These are phyloP conservation scores for Ferrisia virgata DNA, from an alignment of 2,888 invertebrate genomes.

Conservation along the genomic window DNA sequence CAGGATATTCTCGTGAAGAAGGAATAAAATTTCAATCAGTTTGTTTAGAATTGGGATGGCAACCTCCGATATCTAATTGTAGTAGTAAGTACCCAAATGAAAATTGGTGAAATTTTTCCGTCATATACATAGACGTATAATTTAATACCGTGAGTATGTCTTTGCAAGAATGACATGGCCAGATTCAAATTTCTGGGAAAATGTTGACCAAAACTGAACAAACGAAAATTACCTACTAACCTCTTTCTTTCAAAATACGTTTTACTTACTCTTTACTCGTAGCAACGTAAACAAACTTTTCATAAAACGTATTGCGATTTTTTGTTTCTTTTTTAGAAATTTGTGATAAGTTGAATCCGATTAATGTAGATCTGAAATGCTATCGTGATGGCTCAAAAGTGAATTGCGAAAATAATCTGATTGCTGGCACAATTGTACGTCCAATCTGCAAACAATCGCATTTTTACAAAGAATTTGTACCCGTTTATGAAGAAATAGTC, in stretches of 20 bases:
- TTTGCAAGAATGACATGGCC: no score
- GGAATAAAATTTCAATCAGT: not conserved
- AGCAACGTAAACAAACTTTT: no score
- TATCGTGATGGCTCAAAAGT: not conserved
- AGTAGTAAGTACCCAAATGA: not conserved
- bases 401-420: not conserved
- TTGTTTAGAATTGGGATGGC: not conserved
- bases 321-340: not conserved
- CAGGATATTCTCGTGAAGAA: not conserved
- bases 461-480: not conserved
- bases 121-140: not conserved
- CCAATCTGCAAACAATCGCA: conserved; percentile 12
- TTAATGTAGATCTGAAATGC: conserved; percentile 23
- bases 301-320: no score
- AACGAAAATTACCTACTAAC: no score
- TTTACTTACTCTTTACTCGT: no score
- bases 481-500: not conserved
- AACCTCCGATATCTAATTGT: not conserved
- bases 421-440: not conserved
- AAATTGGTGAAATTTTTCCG: not conserved
- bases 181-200: not conserved
- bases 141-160: no score
- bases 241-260: no score
- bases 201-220: no score
- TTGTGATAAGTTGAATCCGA: not conserved